Conservation (phyloP, 2,888 invertebrate genomes). For the Ceriagrion tenellum region DNA sequence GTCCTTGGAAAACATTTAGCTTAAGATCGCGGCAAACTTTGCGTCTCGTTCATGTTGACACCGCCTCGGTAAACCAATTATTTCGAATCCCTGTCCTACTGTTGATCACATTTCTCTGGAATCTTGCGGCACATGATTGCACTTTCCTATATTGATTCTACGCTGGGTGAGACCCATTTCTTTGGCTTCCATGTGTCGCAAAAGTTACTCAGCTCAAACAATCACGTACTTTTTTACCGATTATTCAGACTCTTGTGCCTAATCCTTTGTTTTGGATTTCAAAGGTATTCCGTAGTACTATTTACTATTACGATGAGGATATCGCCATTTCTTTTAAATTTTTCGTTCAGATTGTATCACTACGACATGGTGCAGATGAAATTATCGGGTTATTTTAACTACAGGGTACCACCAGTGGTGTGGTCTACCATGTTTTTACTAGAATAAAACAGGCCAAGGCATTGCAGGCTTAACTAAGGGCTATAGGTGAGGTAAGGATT, state of each 20-base stretch:
- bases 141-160: neutral
- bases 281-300: too few species aligned
- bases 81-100: neutral
- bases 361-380: too few species aligned
- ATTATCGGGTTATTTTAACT: too few species aligned
- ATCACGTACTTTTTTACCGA: neutral
- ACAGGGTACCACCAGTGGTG: too few species aligned
- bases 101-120: neutral
- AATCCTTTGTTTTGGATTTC: too few species aligned
- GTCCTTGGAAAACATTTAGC: neutral
- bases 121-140: slow-evolving; percentile 3
- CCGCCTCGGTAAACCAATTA: neutral
- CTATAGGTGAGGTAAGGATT: too few species aligned
- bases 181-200: neutral
- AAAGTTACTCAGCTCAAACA: neutral
- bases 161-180: neutral
- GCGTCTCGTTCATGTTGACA: neutral
- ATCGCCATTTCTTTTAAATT: too few species aligned
- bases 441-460: too few species aligned
- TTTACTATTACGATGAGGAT: too few species aligned
- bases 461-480: too few species aligned
- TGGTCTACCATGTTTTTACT: too few species aligned
- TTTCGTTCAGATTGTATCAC: too few species aligned
- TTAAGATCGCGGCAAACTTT: neutral
- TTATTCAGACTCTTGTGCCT: neutral